These are phyloP conservation scores for Myodes glareolus DNA, from an alignment of 2,113 vertebrate species.

Conservation along the genomic window DNA sequence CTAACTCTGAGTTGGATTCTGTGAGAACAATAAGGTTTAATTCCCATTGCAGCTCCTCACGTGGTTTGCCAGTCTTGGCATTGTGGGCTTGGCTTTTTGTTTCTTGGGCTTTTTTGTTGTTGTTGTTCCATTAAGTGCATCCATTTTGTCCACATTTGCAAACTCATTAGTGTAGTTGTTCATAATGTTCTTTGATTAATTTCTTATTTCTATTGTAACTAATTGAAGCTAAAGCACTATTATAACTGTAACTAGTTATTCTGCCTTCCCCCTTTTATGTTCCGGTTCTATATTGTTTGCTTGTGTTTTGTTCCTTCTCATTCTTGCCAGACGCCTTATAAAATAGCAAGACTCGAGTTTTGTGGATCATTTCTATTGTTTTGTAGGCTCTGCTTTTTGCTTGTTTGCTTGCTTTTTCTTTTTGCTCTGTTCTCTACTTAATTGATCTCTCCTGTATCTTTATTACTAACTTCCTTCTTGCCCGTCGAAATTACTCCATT, in stretches of 20 bases:
- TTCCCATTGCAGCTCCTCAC: neutral
- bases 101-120: neutral
- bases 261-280: neutral
- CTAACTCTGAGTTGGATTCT: neutral
- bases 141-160: neutral
- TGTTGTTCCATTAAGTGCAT: neutral
- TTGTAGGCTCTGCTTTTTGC: neutral
- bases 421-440: neutral
- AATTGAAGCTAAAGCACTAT: neutral
- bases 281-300: neutral
- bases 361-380: neutral
- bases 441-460: neutral
- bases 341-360: neutral
- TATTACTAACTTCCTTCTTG: neutral
- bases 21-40: neutral
- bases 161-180: neutral
- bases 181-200: neutral
- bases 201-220: neutral
- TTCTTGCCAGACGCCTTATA: neutral
- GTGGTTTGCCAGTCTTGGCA: neutral
- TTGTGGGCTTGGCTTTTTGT: neutral
- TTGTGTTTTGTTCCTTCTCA: neutral
- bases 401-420: neutral
- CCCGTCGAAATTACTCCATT: neutral
- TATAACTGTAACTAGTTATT: neutral